Percentiles rank a stretch among this genome's conserved stretches.
phyloP scores from a whole-genome alignment of 2,797 vertebrate species.

The Yasuhikotakia modesta region DNA sequence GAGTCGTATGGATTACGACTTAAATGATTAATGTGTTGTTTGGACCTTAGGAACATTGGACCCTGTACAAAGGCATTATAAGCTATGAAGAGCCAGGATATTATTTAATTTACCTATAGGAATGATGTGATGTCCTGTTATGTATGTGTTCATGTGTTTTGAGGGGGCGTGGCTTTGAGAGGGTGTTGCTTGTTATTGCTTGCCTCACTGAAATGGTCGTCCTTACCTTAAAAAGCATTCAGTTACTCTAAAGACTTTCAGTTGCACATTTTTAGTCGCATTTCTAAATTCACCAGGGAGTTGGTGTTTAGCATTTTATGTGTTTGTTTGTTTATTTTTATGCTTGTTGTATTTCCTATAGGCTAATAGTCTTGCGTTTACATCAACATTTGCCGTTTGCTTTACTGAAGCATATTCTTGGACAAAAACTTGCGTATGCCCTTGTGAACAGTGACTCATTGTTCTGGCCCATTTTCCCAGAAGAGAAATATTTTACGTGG shows the following conservation, averaged over 20 bases:
- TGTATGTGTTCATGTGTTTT: too few relatives aligned
- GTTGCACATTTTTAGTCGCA: neutral
- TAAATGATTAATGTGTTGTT: too few relatives aligned
- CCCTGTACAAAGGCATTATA: too few relatives aligned
- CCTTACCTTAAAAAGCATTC: neutral
- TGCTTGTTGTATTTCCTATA: neutral
- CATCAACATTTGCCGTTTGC: neutral
- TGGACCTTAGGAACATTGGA: too few relatives aligned
- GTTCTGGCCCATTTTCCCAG: neutral
- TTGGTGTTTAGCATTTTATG: neutral
- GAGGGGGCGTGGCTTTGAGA: too few relatives aligned
- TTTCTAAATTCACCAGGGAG: neutral
- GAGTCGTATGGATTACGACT: too few relatives aligned
- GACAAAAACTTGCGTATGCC: neutral
- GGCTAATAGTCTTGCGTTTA: too few relatives aligned
- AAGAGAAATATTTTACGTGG: neutral
- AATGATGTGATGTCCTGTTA: too few relatives aligned
- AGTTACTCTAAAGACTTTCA: neutral
- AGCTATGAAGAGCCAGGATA: too few relatives aligned
- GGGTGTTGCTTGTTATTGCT: too few relatives aligned
- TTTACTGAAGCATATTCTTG: neutral
- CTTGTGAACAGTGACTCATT: neutral
- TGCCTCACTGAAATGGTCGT: too few relatives aligned
- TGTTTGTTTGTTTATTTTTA: neutral
- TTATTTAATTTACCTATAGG: too few relatives aligned